phyloP scores from a whole-genome alignment of 2,888 invertebrate genomes.

The Andrena hattorfiana region DNA sequence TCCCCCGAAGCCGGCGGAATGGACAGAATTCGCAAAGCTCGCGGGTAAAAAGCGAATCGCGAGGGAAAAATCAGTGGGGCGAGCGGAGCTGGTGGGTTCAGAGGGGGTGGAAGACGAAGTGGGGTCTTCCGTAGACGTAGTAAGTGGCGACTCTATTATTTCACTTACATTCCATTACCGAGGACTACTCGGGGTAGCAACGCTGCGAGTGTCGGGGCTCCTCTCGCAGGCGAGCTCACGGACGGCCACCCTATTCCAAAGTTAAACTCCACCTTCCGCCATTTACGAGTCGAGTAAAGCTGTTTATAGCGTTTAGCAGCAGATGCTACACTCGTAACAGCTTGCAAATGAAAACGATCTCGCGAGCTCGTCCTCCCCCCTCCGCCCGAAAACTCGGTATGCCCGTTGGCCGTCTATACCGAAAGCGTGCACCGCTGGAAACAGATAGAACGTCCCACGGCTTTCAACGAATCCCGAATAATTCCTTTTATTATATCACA shows the following conservation, averaged over 20 bases:
- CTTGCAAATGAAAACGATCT: slow-evolving; percentile 81
- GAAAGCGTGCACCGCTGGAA: neutral
- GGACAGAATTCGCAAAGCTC: slow-evolving; percentile 7
- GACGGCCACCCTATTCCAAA: slow-evolving; percentile 73
- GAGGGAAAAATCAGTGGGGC: neutral
- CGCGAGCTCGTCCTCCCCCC: slow-evolving; percentile 36
- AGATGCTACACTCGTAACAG: slow-evolving; percentile 81
- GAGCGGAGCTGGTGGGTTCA: neutral
- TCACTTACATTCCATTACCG: slow-evolving; percentile 77
- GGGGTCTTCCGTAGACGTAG: slow-evolving; percentile 45
- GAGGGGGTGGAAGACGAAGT: slow-evolving; percentile 26
- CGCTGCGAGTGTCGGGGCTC: slow-evolving; percentile 38
- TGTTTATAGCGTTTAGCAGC: slow-evolving; percentile 81
- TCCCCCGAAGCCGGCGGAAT: neutral
- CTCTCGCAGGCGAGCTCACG: slow-evolving; percentile 36
- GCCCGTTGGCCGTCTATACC: slow-evolving; percentile 5
- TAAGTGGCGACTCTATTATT: slow-evolving; percentile 76
- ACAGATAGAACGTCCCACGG: slow-evolving; percentile 14
- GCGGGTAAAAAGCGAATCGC: neutral
- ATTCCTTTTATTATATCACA: slow-evolving; percentile 59
- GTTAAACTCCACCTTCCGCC: slow-evolving; percentile 76
- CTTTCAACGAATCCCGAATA: slow-evolving; percentile 65
- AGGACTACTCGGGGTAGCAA: slow-evolving; percentile 47
- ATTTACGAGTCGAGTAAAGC: slow-evolving; percentile 77
- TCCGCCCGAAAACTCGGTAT: slow-evolving; percentile 17